Evolutionary conservation across 2,113 vertebrate genomes (phyloP), one percentile per base, ranked within the genome.

Genomic region (Vicugna pacos): DNA sequence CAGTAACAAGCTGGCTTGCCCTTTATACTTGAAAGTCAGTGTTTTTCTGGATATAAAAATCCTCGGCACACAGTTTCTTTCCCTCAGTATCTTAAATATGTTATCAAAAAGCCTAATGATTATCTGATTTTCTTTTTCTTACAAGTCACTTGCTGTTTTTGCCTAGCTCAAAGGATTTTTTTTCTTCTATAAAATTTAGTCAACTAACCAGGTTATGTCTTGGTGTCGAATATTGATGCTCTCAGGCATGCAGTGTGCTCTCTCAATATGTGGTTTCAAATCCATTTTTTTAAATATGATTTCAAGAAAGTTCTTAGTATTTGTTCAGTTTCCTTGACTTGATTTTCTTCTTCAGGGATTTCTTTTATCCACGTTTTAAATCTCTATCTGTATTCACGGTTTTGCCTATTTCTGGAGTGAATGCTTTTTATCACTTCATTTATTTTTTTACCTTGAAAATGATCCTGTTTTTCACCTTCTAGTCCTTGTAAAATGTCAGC

Each of bases 21-120:
- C 35, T 95, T 87, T 93, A 38, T 19, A 30, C 17, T 75, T 69
- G 62, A 79, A 94, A 95, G 32, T 86, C 89, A 48, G 15, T 77
- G 19, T 87, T 83, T 80, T 87, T 81, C 54, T 56, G 32, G n/a
- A 50, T 76, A 73, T 69, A 54, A 77, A 94, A 95, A 54, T 79
- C 28, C 38, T 80, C 87, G 69, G 42, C 24, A 48, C 15, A 6
- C 2, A 64, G n/a, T 65, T 75, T 92, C 5, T 95, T 96, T 60
- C 65, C 60, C 42, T 48, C 26, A 70, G 67, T 72, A 77, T 73
- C 52, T 89, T 85, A 89, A 92, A 65, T 73, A 50, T 17, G 28
- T 58, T 95, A 24, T 80, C 58, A 19, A 93, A 90, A 95, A 67
- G 4, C 8, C 26, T 77, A 64, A 26, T 75, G 22, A 73, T 32